These are phyloP conservation scores for Ruditapes philippinarum DNA, from an alignment of 1,140 invertebrate species.

Conservation along the genomic window DNA sequence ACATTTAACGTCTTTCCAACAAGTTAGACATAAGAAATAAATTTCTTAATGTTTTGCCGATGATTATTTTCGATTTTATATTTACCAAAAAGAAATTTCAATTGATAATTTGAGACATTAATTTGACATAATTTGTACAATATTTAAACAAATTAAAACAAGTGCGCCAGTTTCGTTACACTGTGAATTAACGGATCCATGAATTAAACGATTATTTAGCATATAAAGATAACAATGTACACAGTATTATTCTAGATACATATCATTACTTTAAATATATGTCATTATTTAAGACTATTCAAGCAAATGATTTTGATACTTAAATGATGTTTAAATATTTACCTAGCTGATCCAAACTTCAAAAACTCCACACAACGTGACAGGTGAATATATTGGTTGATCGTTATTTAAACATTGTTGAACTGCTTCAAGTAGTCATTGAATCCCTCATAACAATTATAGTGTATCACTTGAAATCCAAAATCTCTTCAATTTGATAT, in stretches of 20 bases:
- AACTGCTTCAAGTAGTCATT: conserved; percentile 23
- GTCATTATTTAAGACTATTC: not conserved
- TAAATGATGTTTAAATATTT: conserved; percentile 14
- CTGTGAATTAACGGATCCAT: too few species aligned
- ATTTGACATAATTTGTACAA: too few species aligned
- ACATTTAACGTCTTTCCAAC: too few species aligned
- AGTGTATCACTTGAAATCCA: not conserved
- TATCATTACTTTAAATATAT: too few species aligned
- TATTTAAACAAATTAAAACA: too few species aligned
- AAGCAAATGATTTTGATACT: conserved; percentile 21
- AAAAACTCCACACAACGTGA: not conserved
- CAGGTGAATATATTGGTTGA: conserved; percentile 2
- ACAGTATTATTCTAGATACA: too few species aligned
- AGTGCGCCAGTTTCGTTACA: too few species aligned
- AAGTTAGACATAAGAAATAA: too few species aligned
- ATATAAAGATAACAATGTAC: not conserved
- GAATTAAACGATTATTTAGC: not conserved
- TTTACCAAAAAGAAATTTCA: too few species aligned
- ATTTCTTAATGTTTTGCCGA: too few species aligned
- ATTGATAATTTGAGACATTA: too few species aligned
- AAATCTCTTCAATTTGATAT: conserved; percentile 10
- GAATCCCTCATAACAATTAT: not conserved
- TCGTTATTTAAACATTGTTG: conserved; percentile 25
- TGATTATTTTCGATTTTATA: too few species aligned
- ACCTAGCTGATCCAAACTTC: not conserved